Percentiles rank a stretch among this genome's conserved stretches.
phyloP scores from a whole-genome alignment of 2,888 invertebrate genomes.

The Patella pellucida region DNA sequence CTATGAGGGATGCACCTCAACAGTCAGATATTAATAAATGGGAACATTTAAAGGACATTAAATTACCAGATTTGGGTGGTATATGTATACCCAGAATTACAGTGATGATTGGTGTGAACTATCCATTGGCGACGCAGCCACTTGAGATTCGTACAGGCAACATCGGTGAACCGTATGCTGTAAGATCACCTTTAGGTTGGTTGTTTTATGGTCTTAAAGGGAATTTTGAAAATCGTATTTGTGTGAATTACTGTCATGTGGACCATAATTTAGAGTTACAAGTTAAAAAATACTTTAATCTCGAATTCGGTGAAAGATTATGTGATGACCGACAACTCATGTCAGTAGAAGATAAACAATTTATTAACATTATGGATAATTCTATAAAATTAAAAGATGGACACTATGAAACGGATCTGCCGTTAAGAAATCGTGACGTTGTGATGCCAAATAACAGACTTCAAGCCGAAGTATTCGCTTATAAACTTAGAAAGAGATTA shows the following conservation, averaged over 20 bases:
- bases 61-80: neutral
- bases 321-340: slow-evolving; percentile 85
- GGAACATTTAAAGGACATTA: slow-evolving; percentile 4
- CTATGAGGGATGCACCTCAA: neutral
- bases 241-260: slow-evolving; percentile 14
- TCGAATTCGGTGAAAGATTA: slow-evolving; percentile 39
- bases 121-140: slow-evolving; percentile 4
- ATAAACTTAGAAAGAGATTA: slow-evolving; percentile 16
- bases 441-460: slow-evolving; percentile 10
- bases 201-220: slow-evolving; percentile 24
- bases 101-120: slow-evolving; percentile 9
- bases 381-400: slow-evolving; percentile 2
- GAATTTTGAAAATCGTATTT: neutral
- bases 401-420: slow-evolving; percentile 25
- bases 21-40: slow-evolving; percentile 13
- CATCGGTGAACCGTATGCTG: no score
- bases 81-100: neutral
- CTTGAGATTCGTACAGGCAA: slow-evolving; percentile 2
- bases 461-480: neutral
- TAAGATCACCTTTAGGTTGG: slow-evolving; percentile 33
- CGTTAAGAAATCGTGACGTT: slow-evolving; percentile 19
- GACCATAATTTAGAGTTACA: slow-evolving; percentile 88
- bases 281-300: slow-evolving; percentile 76
- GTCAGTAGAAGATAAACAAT: slow-evolving; percentile 78
- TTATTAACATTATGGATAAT: slow-evolving; percentile 16